These are phyloP conservation scores for Callorhinus ursinus DNA, from an alignment of 2,113 vertebrate genomes.

Conservation along the genomic window DNA sequence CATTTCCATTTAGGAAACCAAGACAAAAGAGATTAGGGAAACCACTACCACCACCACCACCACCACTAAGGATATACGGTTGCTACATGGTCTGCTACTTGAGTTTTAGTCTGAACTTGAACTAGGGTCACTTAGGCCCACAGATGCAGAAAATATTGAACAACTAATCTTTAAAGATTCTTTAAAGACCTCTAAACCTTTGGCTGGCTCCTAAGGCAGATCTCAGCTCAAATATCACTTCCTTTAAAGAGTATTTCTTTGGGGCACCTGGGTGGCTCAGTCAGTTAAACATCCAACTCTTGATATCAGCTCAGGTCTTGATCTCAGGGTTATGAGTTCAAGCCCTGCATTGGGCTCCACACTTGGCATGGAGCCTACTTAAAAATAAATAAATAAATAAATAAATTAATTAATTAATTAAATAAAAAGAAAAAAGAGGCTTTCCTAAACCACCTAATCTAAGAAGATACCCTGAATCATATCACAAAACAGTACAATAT, in stretches of 20 bases:
- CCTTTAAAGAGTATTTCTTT: background rate
- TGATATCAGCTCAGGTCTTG: background rate
- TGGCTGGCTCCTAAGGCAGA: background rate
- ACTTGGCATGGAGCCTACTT: background rate
- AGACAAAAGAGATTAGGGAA: slow-evolving; percentile 38
- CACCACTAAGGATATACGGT: background rate
- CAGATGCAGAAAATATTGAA: background rate
- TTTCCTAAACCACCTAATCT: background rate
- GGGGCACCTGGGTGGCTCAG: background rate
- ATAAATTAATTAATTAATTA: too few relatives aligned
- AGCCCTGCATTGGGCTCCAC: background rate
- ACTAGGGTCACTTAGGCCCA: background rate
- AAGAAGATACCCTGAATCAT: background rate
- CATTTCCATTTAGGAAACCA: slow-evolving; percentile 33
- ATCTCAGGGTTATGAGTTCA: background rate
- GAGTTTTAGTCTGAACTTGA: background rate
- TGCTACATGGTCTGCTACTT: background rate
- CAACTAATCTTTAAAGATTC: too few relatives aligned
- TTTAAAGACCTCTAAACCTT: background rate
- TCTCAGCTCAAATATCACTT: slow-evolving; percentile 27
- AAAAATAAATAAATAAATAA: too few relatives aligned
- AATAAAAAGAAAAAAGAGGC: background rate
- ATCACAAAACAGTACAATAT: background rate
- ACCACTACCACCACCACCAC: background rate
- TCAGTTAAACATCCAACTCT: background rate